Base-by-base conservation (phyloP, 2,888 invertebrate genomes). In the Drosophila neutralis region DNA sequence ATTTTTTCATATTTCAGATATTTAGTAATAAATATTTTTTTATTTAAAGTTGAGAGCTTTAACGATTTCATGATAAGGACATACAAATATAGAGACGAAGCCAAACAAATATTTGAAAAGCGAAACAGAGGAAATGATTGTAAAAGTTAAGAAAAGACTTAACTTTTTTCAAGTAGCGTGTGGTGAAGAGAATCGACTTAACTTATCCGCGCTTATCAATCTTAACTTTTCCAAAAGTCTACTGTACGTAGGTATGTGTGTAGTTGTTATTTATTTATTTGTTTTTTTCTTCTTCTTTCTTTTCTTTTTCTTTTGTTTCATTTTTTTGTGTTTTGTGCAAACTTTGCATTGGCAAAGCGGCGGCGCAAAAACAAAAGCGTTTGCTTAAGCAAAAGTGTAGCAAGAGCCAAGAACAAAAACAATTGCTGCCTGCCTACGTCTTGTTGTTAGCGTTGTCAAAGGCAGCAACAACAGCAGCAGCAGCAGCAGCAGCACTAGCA, bases 371-470 rank as follows among this genome's bases (percentile, higher is more conserved):
- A 45, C 45, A 45, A 74, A 68, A 69, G 70, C 73, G 52, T 65
- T 69, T 70, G 79, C 78, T 77, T 77, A 72, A 75, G 76, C 70
- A 78, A 73, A 58, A 54, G 68, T 63, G 65, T 66, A 58, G 69
- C 64, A 15, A 24, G 45, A 45, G 59, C 35, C 42, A 64, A 72
- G 58, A 64, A 52, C 58, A 62, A 54, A 54, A 71, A 57, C 27
- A 49, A 40, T 56, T 77, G 63, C 67, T 68, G 73, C 62, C 48
- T 63, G 77, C 76, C 58, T 58, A 63, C 59, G 60, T 68, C 68
- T 78, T 78, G 74, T 73, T 56, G 78, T 77, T 77, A 77, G 73
- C 73, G 58, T 73, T 77, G 76, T 78, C 77, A 78, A 77, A 77
- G 77, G 60, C 73, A 67, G 65, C 73, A 62, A 24, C 64, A 68